Evolutionary conservation across 2,888 invertebrate genomes (phyloP).

Genomic region (Callyntrura sp.): DNA sequence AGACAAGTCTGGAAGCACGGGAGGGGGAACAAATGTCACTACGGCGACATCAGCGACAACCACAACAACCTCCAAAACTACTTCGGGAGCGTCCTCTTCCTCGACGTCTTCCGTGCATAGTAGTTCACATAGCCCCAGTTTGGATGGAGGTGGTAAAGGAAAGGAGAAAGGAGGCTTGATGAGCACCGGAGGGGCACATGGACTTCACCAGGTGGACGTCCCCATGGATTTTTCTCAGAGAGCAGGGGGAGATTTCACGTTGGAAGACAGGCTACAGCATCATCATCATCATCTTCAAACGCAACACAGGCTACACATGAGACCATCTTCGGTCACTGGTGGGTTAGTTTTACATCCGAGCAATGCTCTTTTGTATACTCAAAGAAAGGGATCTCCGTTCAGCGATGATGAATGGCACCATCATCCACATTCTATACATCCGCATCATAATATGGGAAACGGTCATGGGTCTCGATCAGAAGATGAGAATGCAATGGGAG

Average conservation of each 20-base stretch:
- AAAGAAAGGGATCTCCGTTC: conserved; percentile 12
- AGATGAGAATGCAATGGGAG: too few species aligned
- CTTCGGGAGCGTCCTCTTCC: not conserved
- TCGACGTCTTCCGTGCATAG: conserved; percentile 5
- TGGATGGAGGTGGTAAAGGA: not conserved
- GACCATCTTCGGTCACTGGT: not conserved
- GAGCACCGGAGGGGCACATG: conserved; percentile 1
- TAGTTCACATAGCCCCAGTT: too few species aligned
- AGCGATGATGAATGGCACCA: conserved; percentile 41
- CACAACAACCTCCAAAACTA: conserved; percentile 21
- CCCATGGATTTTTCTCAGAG: conserved; percentile 82
- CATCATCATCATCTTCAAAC: conserved; percentile 6
- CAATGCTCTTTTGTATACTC: conserved; percentile 28
- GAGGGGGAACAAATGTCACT: not conserved
- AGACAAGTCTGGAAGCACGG: not conserved
- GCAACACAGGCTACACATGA: conserved; percentile 2
- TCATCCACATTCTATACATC: not conserved
- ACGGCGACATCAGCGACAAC: not conserved
- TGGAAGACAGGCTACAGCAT: conserved; percentile 40
- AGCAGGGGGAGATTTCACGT: conserved; percentile 46
- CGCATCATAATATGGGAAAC: not conserved
- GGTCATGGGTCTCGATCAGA: not conserved
- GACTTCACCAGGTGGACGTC: conserved; percentile 66
- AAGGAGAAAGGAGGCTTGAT: not conserved
- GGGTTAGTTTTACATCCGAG: conserved; percentile 35